phyloP scores from a whole-genome alignment of 2,797 vertebrate genomes.

The Cyprinella venusta region DNA sequence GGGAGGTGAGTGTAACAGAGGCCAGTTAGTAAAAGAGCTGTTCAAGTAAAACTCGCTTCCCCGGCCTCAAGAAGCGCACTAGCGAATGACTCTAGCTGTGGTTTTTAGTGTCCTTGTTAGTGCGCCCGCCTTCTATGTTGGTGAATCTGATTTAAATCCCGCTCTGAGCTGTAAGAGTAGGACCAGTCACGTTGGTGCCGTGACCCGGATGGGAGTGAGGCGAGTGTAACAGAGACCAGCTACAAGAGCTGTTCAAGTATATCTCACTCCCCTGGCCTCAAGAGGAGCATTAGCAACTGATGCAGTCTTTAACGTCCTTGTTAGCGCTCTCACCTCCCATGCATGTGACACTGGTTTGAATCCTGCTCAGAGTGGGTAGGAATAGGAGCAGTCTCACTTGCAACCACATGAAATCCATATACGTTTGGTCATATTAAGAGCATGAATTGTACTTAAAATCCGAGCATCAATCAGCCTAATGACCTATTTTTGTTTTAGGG shows the following conservation, averaged over 20 bases:
- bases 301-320: neutral
- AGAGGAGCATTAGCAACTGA: neutral
- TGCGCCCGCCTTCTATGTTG: neutral
- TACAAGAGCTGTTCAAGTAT: neutral
- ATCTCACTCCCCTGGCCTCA: neutral
- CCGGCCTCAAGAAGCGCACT: neutral
- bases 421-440: neutral
- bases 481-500: conserved; percentile 71
- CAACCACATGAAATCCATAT: neutral
- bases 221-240: neutral
- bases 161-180: neutral
- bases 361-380: neutral
- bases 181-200: neutral
- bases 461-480: neutral
- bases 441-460: neutral
- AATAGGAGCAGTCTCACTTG: neutral
- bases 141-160: neutral
- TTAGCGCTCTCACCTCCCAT: neutral
- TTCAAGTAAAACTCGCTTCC: neutral
- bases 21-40: neutral
- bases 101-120: neutral
- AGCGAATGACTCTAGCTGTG: rapidly evolving
- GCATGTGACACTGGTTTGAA: neutral
- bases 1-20: neutral
- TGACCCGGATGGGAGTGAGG: neutral